Base-by-base conservation (phyloP, 1,140 invertebrate species). In the Mycetomoellerius zeteki region DNA sequence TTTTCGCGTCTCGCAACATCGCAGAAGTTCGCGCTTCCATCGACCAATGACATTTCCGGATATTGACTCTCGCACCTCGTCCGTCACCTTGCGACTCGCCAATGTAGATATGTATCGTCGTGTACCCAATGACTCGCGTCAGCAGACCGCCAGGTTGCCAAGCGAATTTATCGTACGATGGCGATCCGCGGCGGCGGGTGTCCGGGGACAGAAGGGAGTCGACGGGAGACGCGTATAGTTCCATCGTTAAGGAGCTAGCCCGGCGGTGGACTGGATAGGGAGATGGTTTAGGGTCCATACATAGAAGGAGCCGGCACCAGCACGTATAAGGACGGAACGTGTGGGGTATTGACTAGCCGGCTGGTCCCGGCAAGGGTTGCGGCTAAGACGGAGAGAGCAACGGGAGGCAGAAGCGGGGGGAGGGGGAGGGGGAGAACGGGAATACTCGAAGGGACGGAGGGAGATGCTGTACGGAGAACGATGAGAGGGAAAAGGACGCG, bases 331-430 rank as follows among this genome's bases (percentile, higher is more conserved):
- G 87, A 92, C 65, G 88, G 86, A 92, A 91, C 90, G 92, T 92
- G 91, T 93, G 92, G 92, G 90, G 92, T 93, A 93, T 93, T 93
- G 93, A 93, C 93, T 93, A 93, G 92, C 92, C 92, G 92, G 90
- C 93, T 93, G 90, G 90, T 93, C 93, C 93, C 90, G 93, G 93
- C 93, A 94, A 94, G 94, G 94, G 93, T 94, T 95, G 93, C 91
- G 93, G 94, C 94, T 94, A 94, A 95, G 94, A 94, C 93, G 92
- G 92, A 90, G 91, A 91, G 87, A 91, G 90, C 81, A 90, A 89
- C 86, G 89, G 91, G 76, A 65, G 85, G 65, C 65, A 69, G 21
- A 47, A 47, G 21, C 65, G 1, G 16, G 89, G 77, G 85, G 86
- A 67, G 87, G 76, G 80, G 75, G 60, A 85, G 76, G 65, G 52